Conservation (phyloP, 2,888 invertebrate genomes). For the Listrodromus nycthemerus region DNA sequence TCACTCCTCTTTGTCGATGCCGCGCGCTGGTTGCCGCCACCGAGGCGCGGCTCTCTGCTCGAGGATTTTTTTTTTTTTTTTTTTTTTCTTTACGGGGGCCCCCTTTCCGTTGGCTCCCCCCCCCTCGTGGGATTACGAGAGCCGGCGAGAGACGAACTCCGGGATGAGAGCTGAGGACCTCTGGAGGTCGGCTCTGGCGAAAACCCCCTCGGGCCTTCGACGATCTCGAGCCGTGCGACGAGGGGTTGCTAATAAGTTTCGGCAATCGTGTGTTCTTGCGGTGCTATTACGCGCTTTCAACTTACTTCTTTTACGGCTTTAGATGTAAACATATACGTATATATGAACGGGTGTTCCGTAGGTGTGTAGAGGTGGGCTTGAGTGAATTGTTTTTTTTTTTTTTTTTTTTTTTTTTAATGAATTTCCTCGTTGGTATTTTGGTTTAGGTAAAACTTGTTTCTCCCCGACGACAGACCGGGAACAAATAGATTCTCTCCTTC, state of each 20-base stretch:
- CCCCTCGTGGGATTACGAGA: constrained; percentile 24
- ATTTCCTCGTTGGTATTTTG: neutral
- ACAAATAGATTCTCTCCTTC: neutral
- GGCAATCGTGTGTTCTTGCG: constrained; percentile 6
- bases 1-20: constrained; percentile 65
- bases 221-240: constrained; percentile 15
- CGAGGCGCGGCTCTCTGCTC: constrained; percentile 49
- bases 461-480: neutral
- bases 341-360: too few relatives aligned
- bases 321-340: neutral
- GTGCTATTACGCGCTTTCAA: neutral
- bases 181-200: constrained; percentile 71
- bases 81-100: constrained; percentile 38
- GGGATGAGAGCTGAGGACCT: constrained; percentile 82
- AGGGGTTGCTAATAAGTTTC: constrained; percentile 59
- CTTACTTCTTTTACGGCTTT: neutral
- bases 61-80: constrained; percentile 58
- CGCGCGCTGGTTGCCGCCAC: constrained; percentile 58
- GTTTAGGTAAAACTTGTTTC: constrained; percentile 12
- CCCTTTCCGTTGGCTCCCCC: constrained; percentile 49
- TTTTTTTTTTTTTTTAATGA: constrained; percentile 17
- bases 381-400: constrained; percentile 33
- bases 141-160: constrained; percentile 39
- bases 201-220: constrained; percentile 41
- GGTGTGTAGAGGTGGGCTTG: too few relatives aligned